These are phyloP conservation scores for Cinclus cinclus DNA, from an alignment of 2,113 vertebrate species.

Conservation along the genomic window DNA sequence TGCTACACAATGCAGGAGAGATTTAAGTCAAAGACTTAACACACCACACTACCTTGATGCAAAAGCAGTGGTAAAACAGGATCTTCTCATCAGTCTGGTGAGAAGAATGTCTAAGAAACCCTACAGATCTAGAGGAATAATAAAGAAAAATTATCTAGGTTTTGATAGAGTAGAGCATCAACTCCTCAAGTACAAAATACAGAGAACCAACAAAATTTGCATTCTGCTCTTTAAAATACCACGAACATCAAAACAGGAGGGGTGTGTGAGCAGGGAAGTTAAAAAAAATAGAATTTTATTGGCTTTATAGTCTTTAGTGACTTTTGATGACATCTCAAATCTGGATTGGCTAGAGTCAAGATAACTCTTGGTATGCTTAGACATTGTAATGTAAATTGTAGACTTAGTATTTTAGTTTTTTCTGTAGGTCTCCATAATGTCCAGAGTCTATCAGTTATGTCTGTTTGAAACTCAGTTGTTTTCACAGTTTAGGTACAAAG, in stretches of 20 bases:
- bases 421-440: background rate
- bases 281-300: background rate
- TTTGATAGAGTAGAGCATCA: background rate
- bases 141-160: background rate
- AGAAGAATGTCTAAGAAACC: background rate
- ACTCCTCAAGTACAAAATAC: background rate
- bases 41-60: background rate
- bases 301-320: background rate
- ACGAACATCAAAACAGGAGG: fast-evolving
- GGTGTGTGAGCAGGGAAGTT: fast-evolving
- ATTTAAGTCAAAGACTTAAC: background rate
- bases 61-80: background rate
- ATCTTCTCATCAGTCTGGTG: background rate
- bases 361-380: background rate
- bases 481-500: background rate
- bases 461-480: background rate
- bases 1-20: background rate
- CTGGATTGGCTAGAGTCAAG: background rate
- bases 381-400: background rate
- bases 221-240: background rate
- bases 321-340: background rate
- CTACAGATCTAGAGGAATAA: background rate
- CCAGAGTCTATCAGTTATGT: fast-evolving
- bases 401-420: background rate
- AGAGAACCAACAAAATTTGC: background rate